Evolutionary conservation across 2,888 invertebrate genomes (phyloP).

Genomic region (Drosophila pseudotakahashii): DNA sequence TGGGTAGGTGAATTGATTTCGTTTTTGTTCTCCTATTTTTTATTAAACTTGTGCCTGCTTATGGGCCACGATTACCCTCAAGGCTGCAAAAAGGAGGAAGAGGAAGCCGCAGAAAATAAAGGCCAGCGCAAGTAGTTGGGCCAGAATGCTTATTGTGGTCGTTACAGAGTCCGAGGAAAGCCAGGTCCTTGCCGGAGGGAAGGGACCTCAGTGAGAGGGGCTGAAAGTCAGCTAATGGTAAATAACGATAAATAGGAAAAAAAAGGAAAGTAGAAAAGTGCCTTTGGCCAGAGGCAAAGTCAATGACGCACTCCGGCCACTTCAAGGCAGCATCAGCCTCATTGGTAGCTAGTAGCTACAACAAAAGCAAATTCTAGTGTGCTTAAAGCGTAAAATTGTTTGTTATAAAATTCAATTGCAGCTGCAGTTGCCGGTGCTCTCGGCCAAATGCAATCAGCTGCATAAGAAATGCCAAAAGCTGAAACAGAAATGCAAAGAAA

Average conservation of each 20-base stretch:
- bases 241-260: constrained; percentile 74
- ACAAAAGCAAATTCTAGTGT: constrained; percentile 60
- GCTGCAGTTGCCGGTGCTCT: constrained; percentile 47
- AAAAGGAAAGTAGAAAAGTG: constrained; percentile 66
- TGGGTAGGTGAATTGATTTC: constrained; percentile 57
- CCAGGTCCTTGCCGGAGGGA: neutral
- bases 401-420: constrained; percentile 77
- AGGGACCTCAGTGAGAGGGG: neutral
- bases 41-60: constrained; percentile 27
- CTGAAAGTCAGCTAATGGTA: constrained; percentile 59
- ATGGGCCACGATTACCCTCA: constrained; percentile 36
- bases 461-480: constrained; percentile 30
- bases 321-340: constrained; percentile 55
- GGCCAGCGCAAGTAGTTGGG: constrained; percentile 11
- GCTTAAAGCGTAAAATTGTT: constrained; percentile 79
- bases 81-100: constrained; percentile 10
- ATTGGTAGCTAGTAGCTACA: constrained; percentile 40
- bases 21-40: constrained; percentile 40
- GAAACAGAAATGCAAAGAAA: constrained; percentile 41
- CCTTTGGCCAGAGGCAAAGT: constrained; percentile 72
- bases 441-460: constrained; percentile 62
- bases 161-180: constrained; percentile 37
- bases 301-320: constrained; percentile 65
- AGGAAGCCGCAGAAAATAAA: constrained; percentile 21
- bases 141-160: constrained; percentile 59